Evolutionary conservation across 2,113 vertebrate genomes (phyloP), one percentile per base, ranked within the genome.

Genomic region (Vombatus ursinus): DNA sequence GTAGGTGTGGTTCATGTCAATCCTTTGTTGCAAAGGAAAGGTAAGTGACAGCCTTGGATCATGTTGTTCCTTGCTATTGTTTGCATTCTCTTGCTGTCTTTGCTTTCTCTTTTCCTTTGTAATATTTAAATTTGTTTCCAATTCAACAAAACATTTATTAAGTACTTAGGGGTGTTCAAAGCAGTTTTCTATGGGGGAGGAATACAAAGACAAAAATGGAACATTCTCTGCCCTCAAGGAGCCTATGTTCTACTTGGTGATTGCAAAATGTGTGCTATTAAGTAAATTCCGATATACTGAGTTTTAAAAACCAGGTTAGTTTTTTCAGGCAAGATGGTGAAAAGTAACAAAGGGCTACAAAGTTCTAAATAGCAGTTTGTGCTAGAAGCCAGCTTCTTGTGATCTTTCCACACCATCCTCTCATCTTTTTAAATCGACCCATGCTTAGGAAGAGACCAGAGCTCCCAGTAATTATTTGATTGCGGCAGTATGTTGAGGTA

Each of bases 231-330:
- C 3, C 11, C 8, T 37, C 31, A 68, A 37, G 61, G 4, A 54
- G 25, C 24, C 25, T 54, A 54, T 7, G 1, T 54, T 54, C 53
- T 54, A 26, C 53, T 26, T 25, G 24, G 53, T 68, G 31, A 37
- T 68, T 68, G 61, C 12, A 16, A 37, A 68, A 68, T 68, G 31
- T 14, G 3, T 61, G 11, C 11, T 31, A 61, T 37, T 37, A 12
- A 37, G 28, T 61, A 68, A 37, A 54, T 54, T 54, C 7, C 1
- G 0, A 8, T 54, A 19, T n/a, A 77, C 16, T n/a, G 37, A 77
- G 61, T 68, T 94, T 96, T 97, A 97, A 90, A 96, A 94, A 93
- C 57, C 92, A 94, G 95, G 94, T 96, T 96, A 96, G 93, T 95
- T 96, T 54, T 95, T 94, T 84, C 51, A 93, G 37, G 24, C 89